Evolutionary conservation across 2,888 invertebrate species (phyloP).

Genomic region (Eurytoma californica): DNA sequence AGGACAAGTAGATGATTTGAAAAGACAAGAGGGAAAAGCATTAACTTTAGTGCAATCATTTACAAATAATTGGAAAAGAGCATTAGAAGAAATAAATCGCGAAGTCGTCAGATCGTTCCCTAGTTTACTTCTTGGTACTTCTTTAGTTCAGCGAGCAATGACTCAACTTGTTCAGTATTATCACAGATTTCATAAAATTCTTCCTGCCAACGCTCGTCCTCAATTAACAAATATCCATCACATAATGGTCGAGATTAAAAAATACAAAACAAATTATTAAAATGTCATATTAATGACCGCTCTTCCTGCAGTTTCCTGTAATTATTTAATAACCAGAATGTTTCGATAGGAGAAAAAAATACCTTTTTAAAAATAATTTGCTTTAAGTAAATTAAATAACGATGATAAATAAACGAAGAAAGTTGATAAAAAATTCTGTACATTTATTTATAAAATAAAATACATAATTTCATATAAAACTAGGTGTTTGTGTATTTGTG

Average conservation of each 20-base stretch:
- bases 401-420: constrained; percentile 16
- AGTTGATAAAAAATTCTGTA: constrained; percentile 67
- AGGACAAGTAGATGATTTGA: constrained; percentile 83
- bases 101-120: constrained; percentile 97
- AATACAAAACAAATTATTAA: constrained; percentile 97
- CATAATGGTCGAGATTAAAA: constrained; percentile 99
- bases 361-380: too few species aligned
- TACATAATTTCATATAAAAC: constrained; percentile 51
- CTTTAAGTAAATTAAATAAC: too few species aligned
- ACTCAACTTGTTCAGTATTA: constrained; percentile 98
- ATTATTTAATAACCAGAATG: not conserved
- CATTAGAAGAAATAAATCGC: constrained; percentile 94
- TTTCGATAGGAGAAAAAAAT: too few species aligned
- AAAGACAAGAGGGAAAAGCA: constrained; percentile 88
- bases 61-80: constrained; percentile 94
- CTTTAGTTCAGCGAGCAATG: constrained; percentile 93
- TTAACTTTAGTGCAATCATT: constrained; percentile 91
- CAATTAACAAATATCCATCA: constrained; percentile 98
- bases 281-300: not conserved
- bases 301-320: too few species aligned
- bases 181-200: constrained; percentile 95
- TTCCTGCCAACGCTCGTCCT: constrained; percentile 89
- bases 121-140: constrained; percentile 95
- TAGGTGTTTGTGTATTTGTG: constrained; percentile 45
- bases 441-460: constrained; percentile 72